Evolutionary conservation across 2,113 vertebrate genomes (phyloP).

Genomic region (Indicator indicator): DNA sequence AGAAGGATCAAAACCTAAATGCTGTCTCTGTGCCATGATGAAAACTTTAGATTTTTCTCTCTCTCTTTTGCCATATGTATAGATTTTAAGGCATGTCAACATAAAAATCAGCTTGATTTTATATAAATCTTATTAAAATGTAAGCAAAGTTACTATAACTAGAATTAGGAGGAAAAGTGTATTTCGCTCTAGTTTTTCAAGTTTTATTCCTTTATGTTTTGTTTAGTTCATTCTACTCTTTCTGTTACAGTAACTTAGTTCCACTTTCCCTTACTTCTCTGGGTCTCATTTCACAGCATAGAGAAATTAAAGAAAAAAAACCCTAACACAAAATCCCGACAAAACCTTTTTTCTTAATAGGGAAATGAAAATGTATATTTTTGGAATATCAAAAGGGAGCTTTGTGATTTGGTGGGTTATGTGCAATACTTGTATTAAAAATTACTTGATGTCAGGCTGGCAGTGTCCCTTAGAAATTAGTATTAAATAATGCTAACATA

Average conservation of each 20-base stretch:
- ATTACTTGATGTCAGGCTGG: background rate
- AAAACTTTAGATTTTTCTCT: conserved; percentile 42
- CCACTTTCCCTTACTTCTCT: background rate
- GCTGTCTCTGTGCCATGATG: conserved; percentile 21
- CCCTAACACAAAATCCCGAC: background rate
- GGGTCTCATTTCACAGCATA: background rate
- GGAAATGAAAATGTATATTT: conserved; percentile 27
- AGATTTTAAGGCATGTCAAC: conserved; percentile 42
- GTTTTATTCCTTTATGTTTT: background rate
- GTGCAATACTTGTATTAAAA: background rate
- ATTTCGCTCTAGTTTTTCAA: background rate
- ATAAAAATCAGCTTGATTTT: conserved; percentile 56
- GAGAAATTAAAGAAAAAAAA: background rate
- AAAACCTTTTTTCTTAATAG: background rate
- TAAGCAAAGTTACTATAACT: conserved; percentile 35
- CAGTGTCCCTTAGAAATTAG: background rate
- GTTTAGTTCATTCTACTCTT: background rate
- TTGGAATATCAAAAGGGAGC: background rate
- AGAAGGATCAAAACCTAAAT: conserved; percentile 62
- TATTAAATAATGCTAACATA: background rate
- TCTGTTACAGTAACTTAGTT: background rate
- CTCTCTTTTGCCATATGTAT: conserved; percentile 39
- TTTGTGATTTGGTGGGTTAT: background rate
- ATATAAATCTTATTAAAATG: conserved; percentile 52
- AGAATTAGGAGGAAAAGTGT: background rate